Conservation (phyloP, 2,113 vertebrate species). For the Physeter macrocephalus region DNA sequence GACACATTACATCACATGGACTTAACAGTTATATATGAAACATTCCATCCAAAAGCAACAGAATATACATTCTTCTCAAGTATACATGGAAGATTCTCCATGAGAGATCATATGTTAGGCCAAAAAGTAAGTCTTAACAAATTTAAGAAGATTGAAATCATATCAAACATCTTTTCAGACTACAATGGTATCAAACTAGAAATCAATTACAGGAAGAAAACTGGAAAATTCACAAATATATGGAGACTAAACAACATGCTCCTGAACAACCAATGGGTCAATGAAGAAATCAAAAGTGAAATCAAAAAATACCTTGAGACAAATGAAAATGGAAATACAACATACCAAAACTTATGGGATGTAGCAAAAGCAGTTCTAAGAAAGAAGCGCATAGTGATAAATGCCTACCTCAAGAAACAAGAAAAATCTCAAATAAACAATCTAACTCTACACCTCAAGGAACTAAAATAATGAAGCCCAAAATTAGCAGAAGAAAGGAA, state of each 20-base stretch:
- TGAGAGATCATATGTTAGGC: no score
- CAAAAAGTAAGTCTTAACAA: no score
- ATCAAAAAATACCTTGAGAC: neutral
- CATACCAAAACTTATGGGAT: neutral
- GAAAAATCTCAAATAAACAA: neutral
- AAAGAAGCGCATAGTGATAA: neutral
- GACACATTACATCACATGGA: no score
- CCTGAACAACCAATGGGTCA: neutral
- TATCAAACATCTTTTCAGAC: neutral
- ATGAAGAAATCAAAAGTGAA: neutral
- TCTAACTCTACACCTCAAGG: neutral
- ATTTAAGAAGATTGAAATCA: neutral
- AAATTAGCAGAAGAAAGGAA: neutral
- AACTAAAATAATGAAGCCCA: neutral
- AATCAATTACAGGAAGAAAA: neutral
- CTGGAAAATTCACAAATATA: neutral
- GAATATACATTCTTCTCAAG: no score
- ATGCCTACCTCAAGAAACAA: neutral
- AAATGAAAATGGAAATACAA: neutral
- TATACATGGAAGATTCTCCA: no score
- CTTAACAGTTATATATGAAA: no score
- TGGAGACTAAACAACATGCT: neutral
- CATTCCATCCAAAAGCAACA: no score
- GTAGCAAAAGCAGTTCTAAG: neutral
- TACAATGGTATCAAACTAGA: neutral